phyloP scores from a whole-genome alignment of 2,888 invertebrate genomes.

The Calliscelio sp. region DNA sequence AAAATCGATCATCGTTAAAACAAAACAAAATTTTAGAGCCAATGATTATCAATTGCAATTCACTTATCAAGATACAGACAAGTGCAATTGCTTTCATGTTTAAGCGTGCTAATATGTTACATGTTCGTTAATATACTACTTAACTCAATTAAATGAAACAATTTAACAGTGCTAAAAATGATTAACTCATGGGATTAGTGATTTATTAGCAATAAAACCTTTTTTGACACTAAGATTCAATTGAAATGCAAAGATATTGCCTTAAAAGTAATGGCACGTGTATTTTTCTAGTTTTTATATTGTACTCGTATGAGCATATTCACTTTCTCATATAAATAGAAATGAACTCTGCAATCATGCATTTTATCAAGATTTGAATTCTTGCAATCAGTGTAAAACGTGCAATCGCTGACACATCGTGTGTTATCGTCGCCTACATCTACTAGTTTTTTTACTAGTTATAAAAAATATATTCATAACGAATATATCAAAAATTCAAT shows the following conservation, averaged over 20 bases:
- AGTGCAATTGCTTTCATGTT: not conserved
- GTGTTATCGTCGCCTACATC: slow-evolving; percentile 67
- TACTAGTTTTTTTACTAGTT: slow-evolving; percentile 24
- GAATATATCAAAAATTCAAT: slow-evolving; percentile 28
- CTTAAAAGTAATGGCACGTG: slow-evolving; percentile 54
- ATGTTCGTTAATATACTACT: slow-evolving; percentile 5
- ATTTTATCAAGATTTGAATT: slow-evolving; percentile 73
- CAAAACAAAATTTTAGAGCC: slow-evolving; percentile 34
- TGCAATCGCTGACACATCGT: slow-evolving; percentile 67
- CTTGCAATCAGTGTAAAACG: slow-evolving; percentile 67
- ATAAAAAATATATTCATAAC: slow-evolving; percentile 7
- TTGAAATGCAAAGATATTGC: slow-evolving; percentile 54
- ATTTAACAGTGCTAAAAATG: slow-evolving; percentile 28
- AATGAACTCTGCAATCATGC: slow-evolving; percentile 63
- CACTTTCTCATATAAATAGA: slow-evolving; percentile 71
- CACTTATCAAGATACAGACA: too few species aligned
- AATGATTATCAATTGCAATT: slow-evolving; percentile 21
- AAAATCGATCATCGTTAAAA: slow-evolving; percentile 57
- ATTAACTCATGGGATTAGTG: slow-evolving; percentile 19
- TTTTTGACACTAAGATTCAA: slow-evolving; percentile 41
- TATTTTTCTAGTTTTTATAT: slow-evolving; percentile 39
- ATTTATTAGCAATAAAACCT: slow-evolving; percentile 35
- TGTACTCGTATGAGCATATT: slow-evolving; percentile 29
- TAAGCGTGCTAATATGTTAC: not conserved
- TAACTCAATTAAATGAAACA: slow-evolving; percentile 18